phyloP scores from a whole-genome alignment of 2,888 invertebrate species.

The Tetranychus truncatus region DNA sequence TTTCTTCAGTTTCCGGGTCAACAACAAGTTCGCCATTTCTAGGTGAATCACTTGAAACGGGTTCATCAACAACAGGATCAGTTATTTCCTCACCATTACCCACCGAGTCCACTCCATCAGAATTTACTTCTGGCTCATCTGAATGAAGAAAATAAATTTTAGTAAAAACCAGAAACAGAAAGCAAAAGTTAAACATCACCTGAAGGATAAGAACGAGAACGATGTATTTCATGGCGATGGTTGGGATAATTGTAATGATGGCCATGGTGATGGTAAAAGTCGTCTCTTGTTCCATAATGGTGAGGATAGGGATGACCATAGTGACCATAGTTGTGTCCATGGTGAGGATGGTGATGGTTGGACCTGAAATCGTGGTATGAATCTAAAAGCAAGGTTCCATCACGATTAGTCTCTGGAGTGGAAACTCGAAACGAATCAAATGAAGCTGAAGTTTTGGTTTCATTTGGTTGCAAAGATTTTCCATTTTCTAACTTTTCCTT shows the following conservation, averaged over 20 bases:
- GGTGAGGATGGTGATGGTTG: not conserved
- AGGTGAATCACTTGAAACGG: not conserved
- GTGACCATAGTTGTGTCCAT: not conserved
- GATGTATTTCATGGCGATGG: not conserved
- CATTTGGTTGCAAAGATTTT: not conserved
- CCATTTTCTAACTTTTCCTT: no score
- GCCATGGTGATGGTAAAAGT: not conserved
- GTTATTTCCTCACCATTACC: not conserved
- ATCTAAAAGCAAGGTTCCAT: not conserved
- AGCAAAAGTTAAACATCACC: not conserved
- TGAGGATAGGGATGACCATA: not conserved
- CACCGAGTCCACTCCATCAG: not conserved
- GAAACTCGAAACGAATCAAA: not conserved
- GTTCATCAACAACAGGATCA: not conserved
- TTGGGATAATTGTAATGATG: not conserved
- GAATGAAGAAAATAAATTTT: not conserved
- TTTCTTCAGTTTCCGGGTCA: not conserved
- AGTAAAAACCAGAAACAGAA: not conserved
- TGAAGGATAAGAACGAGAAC: not conserved
- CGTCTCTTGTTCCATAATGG: not conserved
- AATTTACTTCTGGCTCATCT: not conserved
- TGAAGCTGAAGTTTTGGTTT: conserved; percentile 1
- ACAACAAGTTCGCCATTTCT: not conserved
- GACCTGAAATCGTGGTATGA: conserved; percentile 6
- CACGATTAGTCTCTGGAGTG: not conserved